These are phyloP conservation scores for Petrocephalus schoutedeni DNA, from an alignment of 2,797 vertebrate genomes.

Conservation along the genomic window DNA sequence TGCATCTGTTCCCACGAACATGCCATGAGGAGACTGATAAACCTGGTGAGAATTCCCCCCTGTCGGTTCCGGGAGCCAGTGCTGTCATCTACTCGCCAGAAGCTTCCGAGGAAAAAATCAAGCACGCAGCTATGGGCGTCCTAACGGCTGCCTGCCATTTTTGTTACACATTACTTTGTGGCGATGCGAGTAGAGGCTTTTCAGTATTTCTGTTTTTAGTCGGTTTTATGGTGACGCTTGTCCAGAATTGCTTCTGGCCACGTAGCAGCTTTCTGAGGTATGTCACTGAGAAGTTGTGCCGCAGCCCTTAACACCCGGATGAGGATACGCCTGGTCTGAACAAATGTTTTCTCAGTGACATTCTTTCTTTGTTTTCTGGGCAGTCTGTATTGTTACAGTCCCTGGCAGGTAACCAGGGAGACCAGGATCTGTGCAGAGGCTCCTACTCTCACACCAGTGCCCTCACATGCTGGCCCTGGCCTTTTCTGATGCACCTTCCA, in stretches of 20 bases:
- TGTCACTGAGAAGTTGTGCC: not conserved
- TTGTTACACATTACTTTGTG: not conserved
- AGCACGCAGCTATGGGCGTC: not conserved
- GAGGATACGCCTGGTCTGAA: not conserved
- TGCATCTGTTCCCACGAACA: constrained; percentile 92
- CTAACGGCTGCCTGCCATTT: not conserved
- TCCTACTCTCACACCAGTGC: not conserved
- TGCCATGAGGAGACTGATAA: constrained; percentile 92
- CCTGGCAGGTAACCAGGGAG: not conserved
- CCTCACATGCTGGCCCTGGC: not conserved
- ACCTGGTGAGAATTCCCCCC: constrained; percentile 73
- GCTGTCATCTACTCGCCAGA: not conserved
- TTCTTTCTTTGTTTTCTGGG: constrained; percentile 18
- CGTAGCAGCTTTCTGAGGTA: not conserved
- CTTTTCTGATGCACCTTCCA: not conserved
- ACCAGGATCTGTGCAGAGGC: not conserved
- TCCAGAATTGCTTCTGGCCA: not conserved
- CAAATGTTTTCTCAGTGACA: not conserved
- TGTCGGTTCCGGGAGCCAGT: not conserved
- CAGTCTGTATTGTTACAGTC: not conserved
- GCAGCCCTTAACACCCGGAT: not conserved
- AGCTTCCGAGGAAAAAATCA: not conserved
- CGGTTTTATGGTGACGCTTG: not conserved
- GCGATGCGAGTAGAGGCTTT: not conserved
- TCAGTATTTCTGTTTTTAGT: not conserved